phyloP scores from a whole-genome alignment of 2,888 invertebrate genomes.

The Drosophila lacicola region DNA sequence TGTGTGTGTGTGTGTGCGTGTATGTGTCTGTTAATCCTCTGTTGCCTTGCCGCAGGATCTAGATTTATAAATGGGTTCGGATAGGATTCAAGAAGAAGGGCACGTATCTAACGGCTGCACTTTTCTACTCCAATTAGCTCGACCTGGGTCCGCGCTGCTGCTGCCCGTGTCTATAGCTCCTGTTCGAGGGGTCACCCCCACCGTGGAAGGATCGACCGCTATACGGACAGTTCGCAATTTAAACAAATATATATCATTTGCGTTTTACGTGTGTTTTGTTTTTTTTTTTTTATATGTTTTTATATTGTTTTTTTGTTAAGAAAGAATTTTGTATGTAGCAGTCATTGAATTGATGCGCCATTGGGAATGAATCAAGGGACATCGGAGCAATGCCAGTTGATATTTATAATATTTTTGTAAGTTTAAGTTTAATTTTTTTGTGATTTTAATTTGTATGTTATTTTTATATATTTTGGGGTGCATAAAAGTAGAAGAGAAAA shows the following conservation, averaged over 20 bases:
- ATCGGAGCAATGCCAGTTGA: constrained; percentile 22
- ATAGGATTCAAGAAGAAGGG: constrained; percentile 17
- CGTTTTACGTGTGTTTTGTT: no score
- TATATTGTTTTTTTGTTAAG: constrained; percentile 8
- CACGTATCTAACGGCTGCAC: constrained; percentile 18
- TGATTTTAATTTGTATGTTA: constrained; percentile 20
- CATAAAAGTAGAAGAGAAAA: constrained; percentile 77
- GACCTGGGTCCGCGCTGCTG: constrained; percentile 53
- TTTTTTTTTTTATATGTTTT: constrained; percentile 4
- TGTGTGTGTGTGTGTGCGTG: constrained; percentile 4
- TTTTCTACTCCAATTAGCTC: constrained; percentile 19
- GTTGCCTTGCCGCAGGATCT: constrained; percentile 21
- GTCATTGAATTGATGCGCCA: constrained; percentile 26
- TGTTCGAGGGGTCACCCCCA: constrained; percentile 47
- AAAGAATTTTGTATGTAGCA: constrained; percentile 25
- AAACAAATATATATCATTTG: constrained; percentile 4
- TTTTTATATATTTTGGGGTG: constrained; percentile 33
- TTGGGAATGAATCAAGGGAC: constrained; percentile 12
- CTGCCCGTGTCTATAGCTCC: constrained; percentile 54
- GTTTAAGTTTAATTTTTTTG: not conserved
- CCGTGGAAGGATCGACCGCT: constrained; percentile 47
- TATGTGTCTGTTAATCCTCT: constrained; percentile 21
- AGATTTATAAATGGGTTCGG: constrained; percentile 9
- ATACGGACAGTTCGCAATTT: constrained; percentile 31
- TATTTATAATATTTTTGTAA: constrained; percentile 18